Percentiles rank a stretch among this genome's conserved stretches.
These are phyloP conservation scores for Nothobranchius kuhntae DNA, from an alignment of 2,113 vertebrate genomes.

Conservation along the genomic window DNA sequence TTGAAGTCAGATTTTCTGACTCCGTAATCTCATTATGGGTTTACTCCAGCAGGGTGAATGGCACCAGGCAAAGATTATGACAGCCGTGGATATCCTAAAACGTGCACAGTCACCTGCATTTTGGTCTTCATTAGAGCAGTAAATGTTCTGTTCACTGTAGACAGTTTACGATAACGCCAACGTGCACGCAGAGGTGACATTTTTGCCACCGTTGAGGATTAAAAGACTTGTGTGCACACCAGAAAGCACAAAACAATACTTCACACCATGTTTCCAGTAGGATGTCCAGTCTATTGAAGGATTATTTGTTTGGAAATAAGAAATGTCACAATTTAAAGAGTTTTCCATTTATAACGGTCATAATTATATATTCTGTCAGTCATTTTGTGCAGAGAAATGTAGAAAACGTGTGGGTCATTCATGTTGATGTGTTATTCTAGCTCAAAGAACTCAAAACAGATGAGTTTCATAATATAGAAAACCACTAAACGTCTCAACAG, in stretches of 20 bases:
- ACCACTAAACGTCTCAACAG: slow-evolving; percentile 24
- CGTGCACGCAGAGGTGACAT: background rate
- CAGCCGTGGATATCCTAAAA: background rate
- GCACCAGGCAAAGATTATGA: slow-evolving; percentile 33
- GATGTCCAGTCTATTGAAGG: background rate
- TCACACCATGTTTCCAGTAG: no score
- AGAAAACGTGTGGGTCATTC: background rate
- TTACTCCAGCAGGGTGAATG: slow-evolving; percentile 47
- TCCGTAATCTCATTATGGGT: slow-evolving; percentile 48
- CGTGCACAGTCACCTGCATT: background rate
- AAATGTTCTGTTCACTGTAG: background rate
- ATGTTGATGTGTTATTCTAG: slow-evolving; percentile 1
- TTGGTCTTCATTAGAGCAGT: background rate
- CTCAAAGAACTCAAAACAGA: slow-evolving; percentile 27
- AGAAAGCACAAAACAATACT: background rate
- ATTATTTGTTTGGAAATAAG: background rate
- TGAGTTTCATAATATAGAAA: slow-evolving; percentile 27
- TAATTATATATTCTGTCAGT: background rate
- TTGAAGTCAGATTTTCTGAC: slow-evolving; percentile 56
- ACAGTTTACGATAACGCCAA: background rate
- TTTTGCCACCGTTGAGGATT: background rate
- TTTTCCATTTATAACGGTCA: background rate
- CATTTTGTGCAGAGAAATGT: background rate
- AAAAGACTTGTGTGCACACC: background rate
- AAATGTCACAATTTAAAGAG: background rate